Base-by-base conservation (phyloP, 2,113 vertebrate genomes). In the Glaucomys volans region DNA sequence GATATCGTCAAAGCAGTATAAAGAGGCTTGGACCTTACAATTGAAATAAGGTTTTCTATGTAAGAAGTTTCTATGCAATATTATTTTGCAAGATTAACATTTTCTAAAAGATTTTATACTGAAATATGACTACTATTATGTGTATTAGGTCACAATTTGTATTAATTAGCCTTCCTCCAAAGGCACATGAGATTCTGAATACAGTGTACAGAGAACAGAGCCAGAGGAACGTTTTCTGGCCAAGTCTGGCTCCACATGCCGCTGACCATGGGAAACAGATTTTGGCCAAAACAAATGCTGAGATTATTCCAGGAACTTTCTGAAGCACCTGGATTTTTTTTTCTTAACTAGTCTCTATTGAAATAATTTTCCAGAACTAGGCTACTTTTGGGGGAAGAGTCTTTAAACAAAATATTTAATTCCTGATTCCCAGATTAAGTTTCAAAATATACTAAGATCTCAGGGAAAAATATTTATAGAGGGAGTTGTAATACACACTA, bases 221-320 rank as follows among this genome's bases (percentile, higher is more conserved):
- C 83, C 76, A 79, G 44, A 75, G 74, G 9, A 66, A 18, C 8
- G 13, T 76, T 91, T 87, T 91, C 87, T 84, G 81, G 62, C 90
- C 44, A 91, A 52, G 8, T 57, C 40, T 91, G 26, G 57, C 24
- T 97, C 40, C 37, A 35, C 16, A 71, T 14, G 69, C 77, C 0
- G 1, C 22, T 93, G 57, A 77, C 80, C 52, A 91, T 84, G 87
- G 80, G 87, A 92, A 97, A 93, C 35, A 96, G 54, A 77, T 77
- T 93, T 96, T 80, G 89, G 74, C 18, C 2, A 82, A 94, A 88
- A 95, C 54, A 89, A 95, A 83, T 59, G 37, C 54, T 93, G n/a
- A 47, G 47, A 89, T 85, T 67, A 89, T 96, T 93, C 66, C 89
- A 95, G 91, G 54, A 86, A 81, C 66, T 91, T 92, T 87, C 42